phyloP scores from a whole-genome alignment of 2,113 vertebrate genomes.

The Rhagologus leucostigma region DNA sequence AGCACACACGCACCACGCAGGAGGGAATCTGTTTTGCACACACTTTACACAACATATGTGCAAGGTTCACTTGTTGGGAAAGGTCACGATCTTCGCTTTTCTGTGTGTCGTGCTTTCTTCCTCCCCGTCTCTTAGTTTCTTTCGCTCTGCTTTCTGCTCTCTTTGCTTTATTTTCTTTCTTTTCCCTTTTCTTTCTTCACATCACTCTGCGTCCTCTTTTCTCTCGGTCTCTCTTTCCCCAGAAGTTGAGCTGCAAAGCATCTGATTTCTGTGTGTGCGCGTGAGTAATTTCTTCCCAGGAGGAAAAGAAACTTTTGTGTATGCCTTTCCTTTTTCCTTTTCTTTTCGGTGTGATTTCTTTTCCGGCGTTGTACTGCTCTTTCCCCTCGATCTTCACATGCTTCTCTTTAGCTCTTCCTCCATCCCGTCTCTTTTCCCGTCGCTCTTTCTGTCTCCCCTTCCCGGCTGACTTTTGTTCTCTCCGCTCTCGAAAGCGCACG shows the following conservation, averaged over 20 bases:
- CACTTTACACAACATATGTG: constrained; percentile 75
- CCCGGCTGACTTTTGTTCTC: constrained; percentile 62
- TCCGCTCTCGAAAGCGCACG: neutral
- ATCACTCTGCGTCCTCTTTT: neutral
- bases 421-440: neutral
- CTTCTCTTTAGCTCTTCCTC: neutral
- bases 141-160: constrained; percentile 32
- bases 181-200: neutral
- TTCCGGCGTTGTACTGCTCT: neutral
- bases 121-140: constrained; percentile 41
- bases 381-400: neutral
- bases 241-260: constrained; percentile 6
- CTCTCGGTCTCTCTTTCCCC: neutral
- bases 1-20: constrained; percentile 49
- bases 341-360: neutral
- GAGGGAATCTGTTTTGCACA: constrained; percentile 45
- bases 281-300: neutral
- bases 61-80: constrained; percentile 71
- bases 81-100: constrained; percentile 66
- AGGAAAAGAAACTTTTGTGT: constrained; percentile 41
- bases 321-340: neutral
- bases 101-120: neutral
- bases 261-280: neutral
- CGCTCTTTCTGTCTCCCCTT: neutral
- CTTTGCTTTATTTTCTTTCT: neutral